Evolutionary conservation across 2,888 invertebrate species (phyloP).

Genomic region (Aleiodes testaceus): DNA sequence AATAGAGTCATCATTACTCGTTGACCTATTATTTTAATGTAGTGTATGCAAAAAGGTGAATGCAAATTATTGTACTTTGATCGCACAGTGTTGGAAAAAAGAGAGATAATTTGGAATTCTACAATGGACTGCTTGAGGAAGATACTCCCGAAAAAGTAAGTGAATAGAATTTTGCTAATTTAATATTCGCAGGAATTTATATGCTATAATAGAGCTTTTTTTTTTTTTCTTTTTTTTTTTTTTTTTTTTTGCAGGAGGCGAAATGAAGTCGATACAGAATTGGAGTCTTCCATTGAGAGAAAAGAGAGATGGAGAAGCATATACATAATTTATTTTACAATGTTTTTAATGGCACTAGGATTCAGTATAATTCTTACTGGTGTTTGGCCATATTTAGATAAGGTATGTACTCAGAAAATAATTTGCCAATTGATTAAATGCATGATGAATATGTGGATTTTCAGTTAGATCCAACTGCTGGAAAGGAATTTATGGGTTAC

Average conservation of each 20-base stretch:
- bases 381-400: constrained; percentile 90
- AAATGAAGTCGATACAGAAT: constrained; percentile 67
- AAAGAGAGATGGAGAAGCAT: constrained; percentile 85
- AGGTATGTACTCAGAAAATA: constrained; percentile 75
- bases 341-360: constrained; percentile 91
- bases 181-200: not conserved
- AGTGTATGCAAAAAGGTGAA: not conserved
- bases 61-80: constrained; percentile 7
- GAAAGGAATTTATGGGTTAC: constrained; percentile 88
- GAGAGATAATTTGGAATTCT: not conserved
- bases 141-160: constrained; percentile 5
- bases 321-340: constrained; percentile 88
- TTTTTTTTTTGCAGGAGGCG: not conserved
- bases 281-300: constrained; percentile 82
- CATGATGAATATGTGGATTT: constrained; percentile 56
- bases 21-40: too few species aligned
- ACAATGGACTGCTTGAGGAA: constrained; percentile 18
- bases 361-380: constrained; percentile 91
- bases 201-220: too few species aligned
- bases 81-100: not conserved
- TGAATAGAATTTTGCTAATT: not conserved
- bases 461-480: constrained; percentile 85
- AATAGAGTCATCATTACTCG: too few species aligned
- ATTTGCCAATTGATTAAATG: constrained; percentile 21
- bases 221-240: too few species aligned